Base-by-base conservation (phyloP, 2,797 vertebrate genomes). In the Crocodylus rhombifer region DNA sequence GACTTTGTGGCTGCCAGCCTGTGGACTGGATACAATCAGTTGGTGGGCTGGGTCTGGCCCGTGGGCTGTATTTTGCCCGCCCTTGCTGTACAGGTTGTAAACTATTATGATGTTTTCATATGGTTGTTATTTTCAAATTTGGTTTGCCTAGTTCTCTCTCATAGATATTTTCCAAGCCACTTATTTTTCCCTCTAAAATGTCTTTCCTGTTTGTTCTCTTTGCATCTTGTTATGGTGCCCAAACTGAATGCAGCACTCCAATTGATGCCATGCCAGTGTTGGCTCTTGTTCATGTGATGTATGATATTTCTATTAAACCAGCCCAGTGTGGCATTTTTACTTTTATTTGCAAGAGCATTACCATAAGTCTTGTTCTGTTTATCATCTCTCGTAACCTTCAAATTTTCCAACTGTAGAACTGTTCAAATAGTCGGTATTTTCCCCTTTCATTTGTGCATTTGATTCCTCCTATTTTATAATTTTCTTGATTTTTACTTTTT, bases 191-290 rank as follows among this genome's bases (percentile, higher is more conserved):
- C 96, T 96, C 96, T 96, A 96, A 96, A 96, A 95, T 97, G 90
- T 96, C 92, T 96, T 95, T 97, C 93, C 95, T 96, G 92, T 96
- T 96, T 96, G 94, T 96, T 94, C 93, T 96, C 92, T 96, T 96
- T 97, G 96, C 96, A 93, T 92, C 95, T 96, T 95, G 96, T 95
- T 96, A 92, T 96, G 94, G 95, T 96, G 93, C 94, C 96, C 96
- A 97, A 95, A 95, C 94, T 96, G 96, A 97, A 84, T 84, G 95
- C 94, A 96, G 96, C 96, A 96, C 92, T 95, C 96, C 96, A 96
- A 94, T 95, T 96, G 96, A 96, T 95, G 96, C 91, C 95, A 94
- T 96, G 93, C 96, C 95, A 95, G 96, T 96, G 95, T 92, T 96
- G 95, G 95, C 92, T 96, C 94, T 96, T 96, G 94, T 93, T 97